These are phyloP conservation scores for Oxystoma pomonae DNA, from an alignment of 2,888 invertebrate genomes.

Conservation along the genomic window DNA sequence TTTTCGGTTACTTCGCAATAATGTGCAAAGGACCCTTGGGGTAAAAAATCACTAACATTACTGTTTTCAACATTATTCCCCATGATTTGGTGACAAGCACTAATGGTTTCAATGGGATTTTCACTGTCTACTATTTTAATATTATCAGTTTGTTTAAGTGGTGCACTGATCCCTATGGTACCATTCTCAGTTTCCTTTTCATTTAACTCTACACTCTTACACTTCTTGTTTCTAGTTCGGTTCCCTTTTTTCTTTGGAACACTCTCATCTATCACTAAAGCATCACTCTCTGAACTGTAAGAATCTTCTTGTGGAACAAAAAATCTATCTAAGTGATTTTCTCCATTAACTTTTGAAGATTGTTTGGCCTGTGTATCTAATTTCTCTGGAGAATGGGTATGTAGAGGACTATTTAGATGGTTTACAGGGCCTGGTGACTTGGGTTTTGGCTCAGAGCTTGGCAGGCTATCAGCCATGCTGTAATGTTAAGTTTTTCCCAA, in stretches of 20 bases:
- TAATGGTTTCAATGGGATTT: too few relatives aligned
- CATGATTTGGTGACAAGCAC: too few relatives aligned
- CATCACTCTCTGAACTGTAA: constrained; percentile 46
- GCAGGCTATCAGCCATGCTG: too few relatives aligned
- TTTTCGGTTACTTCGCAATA: not conserved
- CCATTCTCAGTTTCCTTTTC: not conserved
- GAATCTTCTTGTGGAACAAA: constrained; percentile 31
- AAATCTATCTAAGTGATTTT: constrained; percentile 19
- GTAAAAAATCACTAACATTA: too few relatives aligned
- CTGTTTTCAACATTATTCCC: too few relatives aligned
- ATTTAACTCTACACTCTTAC: not conserved
- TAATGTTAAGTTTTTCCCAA: too few relatives aligned
- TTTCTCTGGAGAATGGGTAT: too few relatives aligned
- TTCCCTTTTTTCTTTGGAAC: constrained; percentile 28
- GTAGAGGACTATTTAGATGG: too few relatives aligned
- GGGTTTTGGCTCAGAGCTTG: too few relatives aligned
- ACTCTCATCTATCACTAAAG: constrained; percentile 45
- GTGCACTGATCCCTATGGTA: not conserved
- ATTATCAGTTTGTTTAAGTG: not conserved
- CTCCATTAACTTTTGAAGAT: constrained; percentile 40
- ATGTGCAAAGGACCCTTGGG: too few relatives aligned
- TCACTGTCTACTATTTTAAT: too few relatives aligned
- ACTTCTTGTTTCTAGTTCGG: not conserved
- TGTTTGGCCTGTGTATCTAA: constrained; percentile 25
- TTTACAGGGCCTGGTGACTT: too few relatives aligned